These are phyloP conservation scores for Mesopsocus fuscifrons DNA, from an alignment of 2,888 invertebrate genomes.

Conservation along the genomic window DNA sequence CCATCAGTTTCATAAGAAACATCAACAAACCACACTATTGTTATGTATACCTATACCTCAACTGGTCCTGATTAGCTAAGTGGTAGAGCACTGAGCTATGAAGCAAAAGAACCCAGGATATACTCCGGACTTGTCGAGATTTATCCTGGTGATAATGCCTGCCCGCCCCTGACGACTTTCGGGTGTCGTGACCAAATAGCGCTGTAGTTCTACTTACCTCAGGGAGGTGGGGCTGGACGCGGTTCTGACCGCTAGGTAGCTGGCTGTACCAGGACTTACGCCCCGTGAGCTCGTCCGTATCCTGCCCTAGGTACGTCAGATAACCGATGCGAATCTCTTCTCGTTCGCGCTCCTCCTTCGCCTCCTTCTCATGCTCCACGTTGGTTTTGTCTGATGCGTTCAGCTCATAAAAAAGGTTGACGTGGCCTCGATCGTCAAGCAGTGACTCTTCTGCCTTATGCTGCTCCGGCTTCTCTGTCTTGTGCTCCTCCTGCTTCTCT, in stretches of 20 bases:
- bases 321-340: conserved; percentile 97
- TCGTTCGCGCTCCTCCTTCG: conserved; percentile 80
- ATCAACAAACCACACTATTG: no score
- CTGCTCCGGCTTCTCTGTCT: conserved; percentile 15
- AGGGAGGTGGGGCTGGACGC: conserved; percentile 28
- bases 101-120: no score
- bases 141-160: no score
- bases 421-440: conserved; percentile 28
- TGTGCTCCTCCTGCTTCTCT: conserved; percentile 17
- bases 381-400: conserved; percentile 54
- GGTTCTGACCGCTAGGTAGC: conserved; percentile 34
- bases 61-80: no score
- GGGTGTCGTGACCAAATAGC: conserved; percentile 26
- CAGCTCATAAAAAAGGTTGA: conserved; percentile 74
- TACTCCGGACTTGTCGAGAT: no score
- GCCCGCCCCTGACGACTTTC: conserved; percentile 31
- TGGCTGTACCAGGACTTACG: conserved; percentile 80
- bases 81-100: no score
- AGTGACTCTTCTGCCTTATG: conserved; percentile 15
- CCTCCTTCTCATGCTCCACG: conserved; percentile 72
- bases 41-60: no score
- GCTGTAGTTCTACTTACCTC: conserved; percentile 29
- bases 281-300: conserved; percentile 68
- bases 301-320: conserved; percentile 87
- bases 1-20: no score